Conservation (phyloP, 1,140 invertebrate genomes). For the Drosophila biarmipes region DNA sequence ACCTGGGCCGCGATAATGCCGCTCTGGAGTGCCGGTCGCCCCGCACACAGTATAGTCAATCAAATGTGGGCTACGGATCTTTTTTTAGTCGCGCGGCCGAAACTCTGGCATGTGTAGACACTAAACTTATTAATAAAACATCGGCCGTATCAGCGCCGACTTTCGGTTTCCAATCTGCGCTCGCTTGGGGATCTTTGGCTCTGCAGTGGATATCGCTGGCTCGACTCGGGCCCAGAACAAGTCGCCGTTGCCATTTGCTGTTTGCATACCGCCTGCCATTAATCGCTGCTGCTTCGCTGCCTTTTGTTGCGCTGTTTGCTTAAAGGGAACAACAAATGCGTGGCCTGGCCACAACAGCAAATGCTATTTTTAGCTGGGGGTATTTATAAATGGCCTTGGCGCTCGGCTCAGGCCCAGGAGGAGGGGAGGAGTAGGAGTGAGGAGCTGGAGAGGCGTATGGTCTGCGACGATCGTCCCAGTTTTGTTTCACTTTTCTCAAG, state of each 20-base stretch:
- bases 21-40: slow-evolving; percentile 2
- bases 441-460: slow-evolving; percentile 3
- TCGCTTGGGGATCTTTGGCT: slow-evolving; percentile 26
- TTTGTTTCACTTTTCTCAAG: slow-evolving; percentile 3
- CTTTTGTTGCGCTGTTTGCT: slow-evolving; percentile 47
- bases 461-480: slow-evolving; percentile 8
- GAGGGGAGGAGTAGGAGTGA: neutral
- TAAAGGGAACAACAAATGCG: slow-evolving; percentile 29
- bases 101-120: slow-evolving; percentile 40
- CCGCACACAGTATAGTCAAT: slow-evolving; percentile 11
- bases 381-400: slow-evolving; percentile 83
- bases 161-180: slow-evolving; percentile 19
- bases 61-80: slow-evolving; percentile 27
- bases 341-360: slow-evolving; percentile 39
- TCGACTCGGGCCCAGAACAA: slow-evolving; percentile 32
- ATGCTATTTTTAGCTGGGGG: slow-evolving; percentile 72
- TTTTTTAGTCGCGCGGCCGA: slow-evolving; percentile 40
- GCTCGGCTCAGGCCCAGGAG: slow-evolving; percentile 14
- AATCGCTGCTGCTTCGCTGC: slow-evolving; percentile 35
- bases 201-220: slow-evolving; percentile 4
- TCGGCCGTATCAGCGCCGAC: slow-evolving; percentile 33
- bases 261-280: slow-evolving; percentile 61
- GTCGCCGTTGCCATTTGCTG: slow-evolving; percentile 34
- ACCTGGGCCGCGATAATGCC: slow-evolving; percentile 36
- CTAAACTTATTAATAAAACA: slow-evolving; percentile 60